phyloP scores from a whole-genome alignment of 2,113 vertebrate species.

The Motacilla tschutschensis region DNA sequence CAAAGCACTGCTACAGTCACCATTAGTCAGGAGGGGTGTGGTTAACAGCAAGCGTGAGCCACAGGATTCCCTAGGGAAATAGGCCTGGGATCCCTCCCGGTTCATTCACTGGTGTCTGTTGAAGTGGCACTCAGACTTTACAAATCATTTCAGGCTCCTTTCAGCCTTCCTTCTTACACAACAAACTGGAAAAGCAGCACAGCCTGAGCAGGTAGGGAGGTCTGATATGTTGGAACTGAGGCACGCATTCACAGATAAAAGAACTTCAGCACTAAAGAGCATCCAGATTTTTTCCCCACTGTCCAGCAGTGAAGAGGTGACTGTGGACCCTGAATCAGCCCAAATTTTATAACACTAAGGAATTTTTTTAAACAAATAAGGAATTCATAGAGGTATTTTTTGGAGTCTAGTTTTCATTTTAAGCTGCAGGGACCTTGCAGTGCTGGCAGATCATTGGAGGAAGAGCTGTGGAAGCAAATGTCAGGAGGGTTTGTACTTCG shows the following conservation, averaged over 20 bases:
- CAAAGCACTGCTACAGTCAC: background rate
- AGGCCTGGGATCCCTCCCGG: background rate
- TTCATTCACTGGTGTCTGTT: background rate
- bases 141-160: background rate
- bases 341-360: background rate
- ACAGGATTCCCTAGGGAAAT: background rate
- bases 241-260: background rate
- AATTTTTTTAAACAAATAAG: background rate
- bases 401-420: background rate
- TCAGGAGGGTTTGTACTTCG: background rate
- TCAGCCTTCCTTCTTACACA: background rate
- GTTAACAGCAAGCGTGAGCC: background rate
- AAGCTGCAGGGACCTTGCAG: background rate
- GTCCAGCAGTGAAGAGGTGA: background rate
- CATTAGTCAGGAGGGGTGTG: background rate
- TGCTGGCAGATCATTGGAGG: background rate
- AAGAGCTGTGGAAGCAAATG: background rate
- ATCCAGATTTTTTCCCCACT: background rate
- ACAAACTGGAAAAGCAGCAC: background rate
- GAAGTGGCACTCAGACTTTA: background rate
- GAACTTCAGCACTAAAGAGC: background rate
- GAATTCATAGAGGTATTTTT: background rate
- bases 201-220: background rate
- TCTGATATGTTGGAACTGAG: background rate
- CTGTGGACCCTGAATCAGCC: background rate